Evolutionary conservation across 2,888 invertebrate species (phyloP).

Genomic region (Lithophane ornitopus): DNA sequence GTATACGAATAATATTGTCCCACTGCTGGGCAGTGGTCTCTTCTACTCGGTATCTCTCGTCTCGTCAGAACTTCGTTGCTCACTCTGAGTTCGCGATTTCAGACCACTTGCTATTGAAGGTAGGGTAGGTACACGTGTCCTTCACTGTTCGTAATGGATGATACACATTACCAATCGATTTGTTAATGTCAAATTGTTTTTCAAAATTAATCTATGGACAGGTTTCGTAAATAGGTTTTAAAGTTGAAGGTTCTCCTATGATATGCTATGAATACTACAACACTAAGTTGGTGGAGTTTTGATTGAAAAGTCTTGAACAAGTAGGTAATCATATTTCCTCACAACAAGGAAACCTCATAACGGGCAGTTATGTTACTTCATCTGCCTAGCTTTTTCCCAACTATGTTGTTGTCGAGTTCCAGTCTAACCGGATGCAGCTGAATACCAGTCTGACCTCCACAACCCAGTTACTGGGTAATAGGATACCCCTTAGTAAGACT

Average conservation of each 20-base stretch:
- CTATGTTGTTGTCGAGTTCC: too few relatives aligned
- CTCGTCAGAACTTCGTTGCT: too few relatives aligned
- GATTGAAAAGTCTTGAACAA: neutral
- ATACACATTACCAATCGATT: neutral
- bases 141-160: neutral
- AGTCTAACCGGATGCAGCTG: too few relatives aligned
- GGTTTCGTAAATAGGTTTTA: neutral
- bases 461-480: too few relatives aligned
- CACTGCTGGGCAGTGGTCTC: too few relatives aligned
- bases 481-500: too few relatives aligned
- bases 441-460: too few relatives aligned
- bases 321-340: neutral
- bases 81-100: neutral
- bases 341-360: neutral
- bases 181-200: neutral
- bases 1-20: neutral
- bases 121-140: neutral
- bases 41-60: neutral
- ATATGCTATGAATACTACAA: neutral
- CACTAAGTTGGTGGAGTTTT: neutral
- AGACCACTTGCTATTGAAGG: neutral
- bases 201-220: neutral
- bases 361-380: constrained; percentile 5
- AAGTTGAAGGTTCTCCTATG: neutral
- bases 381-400: too few relatives aligned